These are phyloP conservation scores for Paguma larvata DNA, from an alignment of 2,797 vertebrate species.

Conservation along the genomic window DNA sequence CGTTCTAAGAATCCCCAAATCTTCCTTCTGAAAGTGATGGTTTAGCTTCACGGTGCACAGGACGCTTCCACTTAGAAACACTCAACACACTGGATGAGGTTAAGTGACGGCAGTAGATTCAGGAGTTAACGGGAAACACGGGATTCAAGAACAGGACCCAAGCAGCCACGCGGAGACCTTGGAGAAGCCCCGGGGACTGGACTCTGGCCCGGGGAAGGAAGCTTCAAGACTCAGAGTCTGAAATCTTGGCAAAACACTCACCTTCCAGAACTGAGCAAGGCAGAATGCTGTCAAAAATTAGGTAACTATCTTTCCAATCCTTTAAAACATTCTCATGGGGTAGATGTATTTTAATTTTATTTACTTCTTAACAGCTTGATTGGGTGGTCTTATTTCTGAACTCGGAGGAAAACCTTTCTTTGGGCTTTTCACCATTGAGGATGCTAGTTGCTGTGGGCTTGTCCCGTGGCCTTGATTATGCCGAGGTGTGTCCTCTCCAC, in stretches of 20 bases:
- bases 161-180: background rate
- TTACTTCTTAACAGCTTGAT: background rate
- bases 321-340: background rate
- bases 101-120: conserved; percentile 46
- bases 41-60: conserved; percentile 50
- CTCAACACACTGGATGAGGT: conserved; percentile 15
- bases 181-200: background rate
- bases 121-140: conserved; percentile 60
- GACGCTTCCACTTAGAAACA: conserved; percentile 64
- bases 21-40: background rate
- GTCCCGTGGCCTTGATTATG: background rate
- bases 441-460: background rate
- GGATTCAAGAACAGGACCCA: conserved; percentile 1
- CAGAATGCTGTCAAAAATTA: background rate
- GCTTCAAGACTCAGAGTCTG: background rate
- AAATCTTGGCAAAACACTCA: background rate
- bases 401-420: background rate
- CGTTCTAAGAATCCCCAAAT: background rate
- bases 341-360: background rate
- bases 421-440: background rate
- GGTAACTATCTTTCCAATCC: background rate
- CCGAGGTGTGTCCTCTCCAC: background rate
- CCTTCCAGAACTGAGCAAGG: background rate
- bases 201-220: background rate
- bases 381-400: background rate